Conservation (phyloP, 1,140 invertebrate species). For the Pseudoatta argentina region DNA sequence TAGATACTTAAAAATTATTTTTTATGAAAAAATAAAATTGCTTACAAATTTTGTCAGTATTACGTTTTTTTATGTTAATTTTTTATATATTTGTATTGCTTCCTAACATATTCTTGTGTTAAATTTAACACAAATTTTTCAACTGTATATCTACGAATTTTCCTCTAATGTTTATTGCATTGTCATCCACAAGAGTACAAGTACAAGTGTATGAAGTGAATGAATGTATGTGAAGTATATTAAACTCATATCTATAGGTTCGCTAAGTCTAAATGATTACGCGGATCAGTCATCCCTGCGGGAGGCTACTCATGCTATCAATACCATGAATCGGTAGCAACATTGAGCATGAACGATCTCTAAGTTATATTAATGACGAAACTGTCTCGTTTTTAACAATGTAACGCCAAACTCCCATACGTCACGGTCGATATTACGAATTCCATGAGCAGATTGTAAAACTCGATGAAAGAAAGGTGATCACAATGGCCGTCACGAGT, state of each 20-base stretch:
- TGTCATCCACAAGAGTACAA: background rate
- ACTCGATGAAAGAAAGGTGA: slow-evolving; percentile 56
- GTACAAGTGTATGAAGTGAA: no score
- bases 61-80: no score
- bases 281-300: background rate
- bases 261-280: background rate
- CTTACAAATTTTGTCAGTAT: no score
- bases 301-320: background rate
- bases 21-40: no score
- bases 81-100: no score
- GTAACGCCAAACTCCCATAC: slow-evolving; percentile 6
- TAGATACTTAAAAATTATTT: no score
- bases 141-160: background rate
- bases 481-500: slow-evolving; percentile 50
- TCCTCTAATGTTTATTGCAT: background rate
- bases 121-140: no score
- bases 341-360: slow-evolving; percentile 21
- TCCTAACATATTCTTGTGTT: no score
- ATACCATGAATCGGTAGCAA: background rate
- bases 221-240: background rate
- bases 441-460: slow-evolving; percentile 30
- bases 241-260: background rate
- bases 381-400: slow-evolving; percentile 5
- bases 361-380: background rate
- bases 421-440: slow-evolving; percentile 21